A percentile compares a stretch with the other conserved stretches of the same genome.
These are phyloP conservation scores for Elymnias hypermnestra DNA, from an alignment of 1,140 invertebrate genomes.

Conservation along the genomic window DNA sequence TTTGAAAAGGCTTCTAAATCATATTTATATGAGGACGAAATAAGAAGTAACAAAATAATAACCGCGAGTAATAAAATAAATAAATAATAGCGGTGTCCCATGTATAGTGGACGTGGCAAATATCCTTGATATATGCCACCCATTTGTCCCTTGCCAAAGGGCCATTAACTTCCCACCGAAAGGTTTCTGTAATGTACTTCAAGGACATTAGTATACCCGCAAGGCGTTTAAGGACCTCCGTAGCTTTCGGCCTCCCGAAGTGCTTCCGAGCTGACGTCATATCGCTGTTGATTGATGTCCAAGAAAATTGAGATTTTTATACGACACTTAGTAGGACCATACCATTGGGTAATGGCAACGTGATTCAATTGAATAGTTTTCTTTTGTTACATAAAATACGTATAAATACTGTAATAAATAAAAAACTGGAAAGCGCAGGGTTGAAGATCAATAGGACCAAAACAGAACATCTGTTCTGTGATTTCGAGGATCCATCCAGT, in stretches of 20 bases:
- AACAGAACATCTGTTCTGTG: too few relatives aligned
- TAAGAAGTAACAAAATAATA: too few relatives aligned
- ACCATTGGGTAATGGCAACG: too few relatives aligned
- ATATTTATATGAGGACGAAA: too few relatives aligned
- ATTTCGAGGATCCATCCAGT: too few relatives aligned
- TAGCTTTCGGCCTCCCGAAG: conserved; percentile 34
- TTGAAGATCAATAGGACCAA: too few relatives aligned
- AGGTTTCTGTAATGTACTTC: conserved; percentile 49
- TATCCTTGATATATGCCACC: conserved; percentile 27
- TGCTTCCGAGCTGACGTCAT: conserved; percentile 38
- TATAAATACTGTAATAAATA: too few relatives aligned
- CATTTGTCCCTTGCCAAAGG: conserved; percentile 44
- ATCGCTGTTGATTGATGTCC: conserved; percentile 41
- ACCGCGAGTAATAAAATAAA: background rate
- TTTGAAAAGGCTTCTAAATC: too few relatives aligned
- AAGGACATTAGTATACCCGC: conserved; percentile 53
- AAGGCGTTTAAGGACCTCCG: conserved; percentile 43
- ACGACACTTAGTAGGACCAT: background rate
- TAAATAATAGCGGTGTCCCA: conserved; percentile 6
- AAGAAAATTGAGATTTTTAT: conserved; percentile 19
- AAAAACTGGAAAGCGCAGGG: too few relatives aligned
- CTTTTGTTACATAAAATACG: too few relatives aligned
- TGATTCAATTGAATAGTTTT: too few relatives aligned
- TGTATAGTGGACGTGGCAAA: conserved; percentile 3
- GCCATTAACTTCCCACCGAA: conserved; percentile 49